phyloP scores from a whole-genome alignment of 2,888 invertebrate genomes.

The Brachyptera putata region DNA sequence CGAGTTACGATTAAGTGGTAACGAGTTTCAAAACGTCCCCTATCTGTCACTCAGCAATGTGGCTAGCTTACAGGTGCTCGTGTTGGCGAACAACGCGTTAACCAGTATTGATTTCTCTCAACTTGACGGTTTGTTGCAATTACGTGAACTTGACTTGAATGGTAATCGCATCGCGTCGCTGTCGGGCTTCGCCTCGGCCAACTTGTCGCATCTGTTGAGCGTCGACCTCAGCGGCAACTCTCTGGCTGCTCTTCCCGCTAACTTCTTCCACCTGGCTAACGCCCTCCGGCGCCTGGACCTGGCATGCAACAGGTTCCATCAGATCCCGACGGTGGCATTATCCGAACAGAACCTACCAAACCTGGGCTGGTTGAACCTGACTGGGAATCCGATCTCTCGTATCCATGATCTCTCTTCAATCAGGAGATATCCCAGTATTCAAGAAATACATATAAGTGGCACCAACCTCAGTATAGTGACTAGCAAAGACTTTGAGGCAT shows the following conservation, averaged over 20 bases:
- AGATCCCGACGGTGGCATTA: constrained; percentile 72
- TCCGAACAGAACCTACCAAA: constrained; percentile 69
- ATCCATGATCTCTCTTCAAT: constrained; percentile 68
- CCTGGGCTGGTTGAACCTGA: constrained; percentile 73
- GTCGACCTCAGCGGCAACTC: constrained; percentile 74
- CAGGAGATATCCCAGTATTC: constrained; percentile 66
- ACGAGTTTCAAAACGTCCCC: constrained; percentile 70
- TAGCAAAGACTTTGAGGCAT: constrained; percentile 79
- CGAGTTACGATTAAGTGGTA: constrained; percentile 70
- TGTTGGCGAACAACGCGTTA: constrained; percentile 26
- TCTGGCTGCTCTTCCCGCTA: constrained; percentile 70
- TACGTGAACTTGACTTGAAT: constrained; percentile 61
- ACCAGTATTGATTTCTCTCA: constrained; percentile 70
- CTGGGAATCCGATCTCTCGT: constrained; percentile 72
- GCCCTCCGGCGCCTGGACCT: constrained; percentile 70
- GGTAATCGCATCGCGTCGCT: constrained; percentile 53
- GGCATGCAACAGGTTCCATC: constrained; percentile 71
- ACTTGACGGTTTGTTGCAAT: constrained; percentile 67
- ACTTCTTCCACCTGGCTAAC: constrained; percentile 72
- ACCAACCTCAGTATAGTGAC: constrained; percentile 80
- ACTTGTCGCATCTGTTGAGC: constrained; percentile 66
- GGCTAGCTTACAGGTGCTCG: constrained; percentile 48
- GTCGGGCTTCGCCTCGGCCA: constrained; percentile 71
- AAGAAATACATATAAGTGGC: constrained; percentile 72
- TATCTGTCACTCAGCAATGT: constrained; percentile 73